A percentile compares a stretch with the other conserved stretches of the same genome.
Conservation (phyloP, 2,113 vertebrate genomes). For the Scalopus aquaticus region DNA sequence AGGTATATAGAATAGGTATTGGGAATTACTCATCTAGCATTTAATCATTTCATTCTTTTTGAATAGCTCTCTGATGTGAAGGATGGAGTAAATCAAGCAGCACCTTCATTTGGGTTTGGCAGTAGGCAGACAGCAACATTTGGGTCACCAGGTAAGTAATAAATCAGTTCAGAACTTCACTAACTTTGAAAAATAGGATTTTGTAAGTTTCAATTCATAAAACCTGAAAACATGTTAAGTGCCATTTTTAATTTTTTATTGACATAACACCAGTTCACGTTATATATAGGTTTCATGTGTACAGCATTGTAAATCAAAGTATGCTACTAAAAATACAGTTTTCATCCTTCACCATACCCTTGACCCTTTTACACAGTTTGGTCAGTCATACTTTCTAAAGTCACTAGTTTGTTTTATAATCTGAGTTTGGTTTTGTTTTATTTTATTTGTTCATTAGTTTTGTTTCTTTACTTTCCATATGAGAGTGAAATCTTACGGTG, state of each 20-base stretch:
- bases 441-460: too few relatives aligned
- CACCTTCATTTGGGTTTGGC: constrained; percentile 84
- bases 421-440: too few relatives aligned
- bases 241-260: neutral
- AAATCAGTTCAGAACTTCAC: neutral
- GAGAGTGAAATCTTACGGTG: too few relatives aligned
- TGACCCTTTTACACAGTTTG: too few relatives aligned
- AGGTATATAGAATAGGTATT: constrained; percentile 3
- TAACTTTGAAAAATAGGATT: constrained; percentile 3
- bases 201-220: constrained; percentile 6
- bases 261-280: neutral
- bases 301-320: neutral
- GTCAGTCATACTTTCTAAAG: too few relatives aligned
- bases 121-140: constrained; percentile 79
- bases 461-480: too few relatives aligned
- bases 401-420: too few relatives aligned
- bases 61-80: constrained; percentile 89
- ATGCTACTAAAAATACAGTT: neutral
- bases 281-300: neutral
- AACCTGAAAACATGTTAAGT: neutral
- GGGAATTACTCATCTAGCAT: neutral
- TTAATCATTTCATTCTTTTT: constrained; percentile 15
- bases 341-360: too few relatives aligned
- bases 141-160: constrained; percentile 85
- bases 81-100: constrained; percentile 70